Conservation (phyloP, 2,888 invertebrate species). For the Heteropelma amictum region DNA sequence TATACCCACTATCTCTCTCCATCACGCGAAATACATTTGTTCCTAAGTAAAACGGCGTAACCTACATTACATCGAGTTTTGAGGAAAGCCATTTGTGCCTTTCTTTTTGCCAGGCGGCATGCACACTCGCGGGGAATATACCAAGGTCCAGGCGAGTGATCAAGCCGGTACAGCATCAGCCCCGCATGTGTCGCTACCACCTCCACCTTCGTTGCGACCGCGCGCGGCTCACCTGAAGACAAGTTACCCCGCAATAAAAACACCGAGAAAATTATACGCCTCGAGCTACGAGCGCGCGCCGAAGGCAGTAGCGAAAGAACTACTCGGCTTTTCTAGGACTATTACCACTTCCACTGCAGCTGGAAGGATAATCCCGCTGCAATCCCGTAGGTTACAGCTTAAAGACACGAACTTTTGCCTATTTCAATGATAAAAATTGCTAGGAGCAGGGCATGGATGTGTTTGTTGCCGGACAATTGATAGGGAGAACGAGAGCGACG, state of each 20-base stretch:
- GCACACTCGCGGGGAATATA: no score
- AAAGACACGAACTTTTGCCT: slow-evolving; percentile 16
- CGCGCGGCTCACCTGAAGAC: slow-evolving; percentile 76
- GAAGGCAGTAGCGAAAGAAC: slow-evolving; percentile 67
- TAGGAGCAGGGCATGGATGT: no score
- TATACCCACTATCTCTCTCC: slow-evolving; percentile 3
- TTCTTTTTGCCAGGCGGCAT: not conserved
- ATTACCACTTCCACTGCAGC: slow-evolving; percentile 16
- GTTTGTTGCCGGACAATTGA: no score
- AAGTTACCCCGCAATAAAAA: slow-evolving; percentile 78
- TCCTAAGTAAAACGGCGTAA: slow-evolving; percentile 1
- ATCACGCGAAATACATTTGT: not conserved
- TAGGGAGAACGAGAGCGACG: slow-evolving; percentile 6
- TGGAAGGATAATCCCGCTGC: slow-evolving; percentile 29
- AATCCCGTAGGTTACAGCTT: slow-evolving; percentile 27
- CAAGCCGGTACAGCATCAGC: slow-evolving; percentile 17
- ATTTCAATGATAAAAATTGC: slow-evolving; percentile 8
- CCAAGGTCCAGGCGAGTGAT: slow-evolving; percentile 4
- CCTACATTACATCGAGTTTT: not conserved
- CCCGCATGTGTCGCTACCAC: slow-evolving; percentile 66
- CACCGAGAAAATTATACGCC: slow-evolving; percentile 77
- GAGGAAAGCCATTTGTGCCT: not conserved
- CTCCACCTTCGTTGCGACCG: slow-evolving; percentile 73
- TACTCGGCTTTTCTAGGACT: slow-evolving; percentile 72
- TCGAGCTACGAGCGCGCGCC: slow-evolving; percentile 67